Evolutionary conservation across 2,797 vertebrate genomes (phyloP).

Genomic region (Graptemys geographica): DNA sequence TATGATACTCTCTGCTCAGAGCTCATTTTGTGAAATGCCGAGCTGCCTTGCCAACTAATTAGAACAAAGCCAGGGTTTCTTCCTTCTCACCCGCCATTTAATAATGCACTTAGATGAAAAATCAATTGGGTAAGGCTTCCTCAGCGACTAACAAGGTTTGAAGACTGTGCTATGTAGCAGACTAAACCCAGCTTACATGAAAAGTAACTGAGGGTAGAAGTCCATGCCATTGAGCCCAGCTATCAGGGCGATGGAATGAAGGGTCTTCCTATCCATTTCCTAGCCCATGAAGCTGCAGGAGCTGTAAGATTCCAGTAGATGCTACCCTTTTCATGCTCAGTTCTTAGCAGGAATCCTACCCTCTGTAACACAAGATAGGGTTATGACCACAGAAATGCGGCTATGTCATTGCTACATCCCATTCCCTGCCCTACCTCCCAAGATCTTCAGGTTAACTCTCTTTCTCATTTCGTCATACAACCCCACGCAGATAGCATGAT

Average conservation of each 20-base stretch:
- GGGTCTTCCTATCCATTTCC: background rate
- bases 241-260: rapidly evolving
- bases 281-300: background rate
- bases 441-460: background rate
- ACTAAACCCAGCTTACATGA: background rate
- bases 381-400: background rate
- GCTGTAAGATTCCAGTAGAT: background rate
- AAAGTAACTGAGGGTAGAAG: background rate
- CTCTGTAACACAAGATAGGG: rapidly evolving
- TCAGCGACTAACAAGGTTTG: too few relatives aligned
- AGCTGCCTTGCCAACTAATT: background rate
- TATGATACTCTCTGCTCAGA: background rate
- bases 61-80: background rate
- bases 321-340: background rate
- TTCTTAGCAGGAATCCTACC: background rate
- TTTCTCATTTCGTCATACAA: background rate
- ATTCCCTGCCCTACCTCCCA: too few relatives aligned
- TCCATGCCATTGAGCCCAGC: background rate
- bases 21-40: background rate
- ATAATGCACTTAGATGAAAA: background rate
- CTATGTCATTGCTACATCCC: background rate
- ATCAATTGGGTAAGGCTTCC: background rate
- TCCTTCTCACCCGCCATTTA: background rate
- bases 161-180: rapidly evolving
- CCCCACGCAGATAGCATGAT: rapidly evolving